Evolutionary conservation across 2,113 vertebrate species (phyloP), one percentile per base, ranked within the genome.

Genomic region (Clarias gariepinus): DNA sequence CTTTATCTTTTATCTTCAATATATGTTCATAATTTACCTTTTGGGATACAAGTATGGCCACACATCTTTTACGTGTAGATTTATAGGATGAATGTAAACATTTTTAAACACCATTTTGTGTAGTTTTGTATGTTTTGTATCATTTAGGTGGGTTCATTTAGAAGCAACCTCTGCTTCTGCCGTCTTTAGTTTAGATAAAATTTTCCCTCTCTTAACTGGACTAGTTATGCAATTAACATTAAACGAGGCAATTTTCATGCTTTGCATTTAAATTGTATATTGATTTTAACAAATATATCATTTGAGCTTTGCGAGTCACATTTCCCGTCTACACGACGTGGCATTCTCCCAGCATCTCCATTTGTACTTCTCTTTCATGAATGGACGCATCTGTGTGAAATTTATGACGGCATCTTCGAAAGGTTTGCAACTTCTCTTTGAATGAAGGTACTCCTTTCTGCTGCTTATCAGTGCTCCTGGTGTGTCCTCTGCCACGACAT

Each of bases 11-110:
- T 7, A 55, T 9, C 3, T 85, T 47, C 15, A 47, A 85, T 69
- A 85, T 55, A 53, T 79, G 63, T 80, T 85, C 73, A 18, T 78
- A 84, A 21, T 73, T 74, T 36, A 74, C 4, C 2, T 41, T 23
- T 36, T 36, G 25, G 11, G 21, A 28, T 64, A 85, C 2, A 13
- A 85, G 33, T 23, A 23, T 61, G 8, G 19, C 60, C 60, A 61
- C 60, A 8, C 60, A 19, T 8, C 60, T 61, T 23, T 4, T 21
- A 23, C 8, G 60, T 2, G 4, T 8, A 7, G 60, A 61, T 61
- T 61, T 61, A 23, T 61, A 61, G 4, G 60, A 21, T 4, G 57
- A 8, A 23, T 8, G 21, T 63, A 25, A 10, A 25, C 60, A 21
- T 63, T 2, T 25, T 25, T 63, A 8, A 63, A 63, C 2, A 21